Percentiles rank a stretch among this genome's conserved stretches.
Evolutionary conservation across 2,888 invertebrate genomes (phyloP).

Genomic region (Drosophila fulvimacula): DNA sequence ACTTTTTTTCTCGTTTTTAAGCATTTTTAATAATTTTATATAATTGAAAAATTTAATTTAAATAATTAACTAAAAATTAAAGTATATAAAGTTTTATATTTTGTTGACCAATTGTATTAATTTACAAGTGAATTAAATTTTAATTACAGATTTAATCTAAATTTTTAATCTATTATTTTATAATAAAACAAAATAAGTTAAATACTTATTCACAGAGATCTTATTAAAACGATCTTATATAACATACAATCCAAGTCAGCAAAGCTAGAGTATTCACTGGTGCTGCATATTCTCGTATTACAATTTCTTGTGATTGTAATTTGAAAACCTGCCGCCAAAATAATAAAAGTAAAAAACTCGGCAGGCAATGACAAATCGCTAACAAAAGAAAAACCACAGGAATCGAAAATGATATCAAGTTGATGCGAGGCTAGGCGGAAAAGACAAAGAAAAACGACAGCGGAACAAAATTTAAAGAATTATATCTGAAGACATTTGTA

Average conservation of each 20-base stretch:
- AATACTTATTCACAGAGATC: background rate
- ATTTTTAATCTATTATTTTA: too few relatives aligned
- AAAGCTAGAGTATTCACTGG: conserved; percentile 1
- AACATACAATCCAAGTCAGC: background rate
- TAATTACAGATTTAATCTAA: too few relatives aligned
- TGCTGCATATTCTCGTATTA: background rate
- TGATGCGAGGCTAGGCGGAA: background rate
- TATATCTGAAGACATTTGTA: background rate
- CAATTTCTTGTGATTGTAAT: conserved; percentile 42
- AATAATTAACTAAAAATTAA: too few relatives aligned
- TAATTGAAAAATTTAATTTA: too few relatives aligned
- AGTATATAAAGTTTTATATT: too few relatives aligned
- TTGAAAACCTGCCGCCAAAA: conserved; percentile 25
- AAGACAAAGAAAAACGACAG: background rate
- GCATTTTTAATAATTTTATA: too few relatives aligned
- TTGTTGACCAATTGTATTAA: too few relatives aligned
- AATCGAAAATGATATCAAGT: conserved; percentile 12
- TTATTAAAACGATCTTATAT: background rate
- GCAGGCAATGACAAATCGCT: conserved; percentile 12
- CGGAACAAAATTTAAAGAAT: conserved; percentile 9
- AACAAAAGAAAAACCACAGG: conserved; percentile 13
- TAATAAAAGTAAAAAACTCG: conserved; percentile 15
- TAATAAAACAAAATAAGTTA: too few relatives aligned
- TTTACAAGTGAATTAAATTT: too few relatives aligned
- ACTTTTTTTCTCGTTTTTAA: too few relatives aligned